Evolutionary conservation across 2,113 vertebrate species (phyloP).

Genomic region (Epinephelus moara): DNA sequence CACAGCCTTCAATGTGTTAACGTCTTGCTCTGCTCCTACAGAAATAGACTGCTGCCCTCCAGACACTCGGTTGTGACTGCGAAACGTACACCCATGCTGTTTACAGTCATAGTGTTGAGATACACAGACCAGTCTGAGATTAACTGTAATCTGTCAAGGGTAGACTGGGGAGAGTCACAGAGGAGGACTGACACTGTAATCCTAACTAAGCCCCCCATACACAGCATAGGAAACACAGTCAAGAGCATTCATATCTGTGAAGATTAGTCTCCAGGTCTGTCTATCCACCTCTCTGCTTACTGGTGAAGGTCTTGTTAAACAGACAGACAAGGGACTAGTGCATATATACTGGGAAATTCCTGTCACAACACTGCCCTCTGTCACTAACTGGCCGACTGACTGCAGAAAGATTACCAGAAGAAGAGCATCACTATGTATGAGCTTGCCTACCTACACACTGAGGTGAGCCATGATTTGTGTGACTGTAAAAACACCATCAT

Average conservation of each 20-base stretch:
- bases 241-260: slow-evolving; percentile 47
- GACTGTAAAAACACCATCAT: neutral
- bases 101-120: slow-evolving; percentile 30
- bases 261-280: slow-evolving; percentile 27
- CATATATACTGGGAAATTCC: neutral
- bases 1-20: neutral
- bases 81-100: neutral
- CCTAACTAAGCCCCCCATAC: slow-evolving; percentile 58
- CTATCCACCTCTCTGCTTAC: slow-evolving; percentile 8
- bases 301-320: neutral
- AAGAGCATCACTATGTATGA: neutral
- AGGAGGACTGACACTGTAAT: slow-evolving; percentile 70
- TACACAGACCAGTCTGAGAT: slow-evolving; percentile 65
- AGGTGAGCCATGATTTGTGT: neutral
- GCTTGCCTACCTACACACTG: neutral
- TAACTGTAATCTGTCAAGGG: slow-evolving; percentile 73
- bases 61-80: slow-evolving; percentile 10
- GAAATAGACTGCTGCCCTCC: neutral
- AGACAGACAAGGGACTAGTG: neutral
- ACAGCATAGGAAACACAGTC: slow-evolving; percentile 25
- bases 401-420: neutral
- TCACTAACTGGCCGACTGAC: neutral
- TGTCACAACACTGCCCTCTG: neutral
- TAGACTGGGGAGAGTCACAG: slow-evolving; percentile 60
- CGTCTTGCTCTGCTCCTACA: neutral